Base-by-base conservation (phyloP, 2,888 invertebrate genomes). In the Deilephila elpenor region DNA sequence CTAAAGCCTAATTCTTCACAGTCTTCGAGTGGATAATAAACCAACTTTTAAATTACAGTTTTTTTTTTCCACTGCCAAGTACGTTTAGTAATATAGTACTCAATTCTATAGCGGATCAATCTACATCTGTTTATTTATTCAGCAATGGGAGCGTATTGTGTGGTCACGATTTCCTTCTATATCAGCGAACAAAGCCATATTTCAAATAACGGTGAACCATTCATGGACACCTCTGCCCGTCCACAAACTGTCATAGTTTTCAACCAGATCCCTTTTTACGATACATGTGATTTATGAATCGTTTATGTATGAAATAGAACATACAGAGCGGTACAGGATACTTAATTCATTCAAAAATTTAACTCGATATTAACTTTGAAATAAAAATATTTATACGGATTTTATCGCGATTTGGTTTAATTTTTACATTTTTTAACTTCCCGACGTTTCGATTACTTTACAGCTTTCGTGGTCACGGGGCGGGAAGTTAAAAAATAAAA, bases 141-240 rank as follows among this genome's bases (percentile, higher is more conserved):
- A 70, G 32, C 3, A 29, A 70, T 56, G n/a, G 32, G 19, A 59
- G 64, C 34, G 37, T 62, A 62, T 62, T 64, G 64, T 64, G 64
- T 44, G 64, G 64, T 64, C 64, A 64, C 20, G 44, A 44, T 44
- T 20, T 64, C 44, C 37, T 64, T 62, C 32, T 62, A 62, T 56
- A 56, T 56, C n/a, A 64, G n/a, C 44, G 20, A 20, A 61, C 32
- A 20, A 56, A 56, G 37, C 64, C 64, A 44, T 44, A 64, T 64
- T 20, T 64, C 64, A 64, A 34, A 34, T 60, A 62, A 62, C 62
- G 32, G 44, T 44, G 64, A 44, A 64, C 44, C 64, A 64, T 64
- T 64, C 37, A 64, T 44, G 64, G 37, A 20, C 64, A 37, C 44
- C 44, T 20, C 64, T 64, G 44, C 20, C 44, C 64, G 64, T 64